These are phyloP conservation scores for Emydura subglobosa DNA, from an alignment of 2,113 vertebrate species.

Conservation along the genomic window DNA sequence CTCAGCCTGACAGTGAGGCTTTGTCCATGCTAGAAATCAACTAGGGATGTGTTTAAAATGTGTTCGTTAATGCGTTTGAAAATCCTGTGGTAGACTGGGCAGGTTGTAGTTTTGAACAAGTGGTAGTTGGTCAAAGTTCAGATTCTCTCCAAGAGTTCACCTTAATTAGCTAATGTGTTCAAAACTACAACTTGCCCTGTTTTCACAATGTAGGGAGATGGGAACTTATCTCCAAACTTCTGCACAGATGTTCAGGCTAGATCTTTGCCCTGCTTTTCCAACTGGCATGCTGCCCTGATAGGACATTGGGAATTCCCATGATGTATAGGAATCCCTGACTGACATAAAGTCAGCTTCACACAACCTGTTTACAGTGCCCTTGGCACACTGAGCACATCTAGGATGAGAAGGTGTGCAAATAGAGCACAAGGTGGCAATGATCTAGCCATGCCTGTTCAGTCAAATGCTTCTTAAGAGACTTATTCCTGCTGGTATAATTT, in stretches of 20 bases:
- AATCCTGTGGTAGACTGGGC: neutral
- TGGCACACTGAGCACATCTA: neutral
- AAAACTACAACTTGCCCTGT: neutral
- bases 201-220: neutral
- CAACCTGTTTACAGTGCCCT: neutral
- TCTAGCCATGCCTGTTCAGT: neutral
- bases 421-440: neutral
- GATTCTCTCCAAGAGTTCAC: neutral
- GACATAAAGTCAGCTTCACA: neutral
- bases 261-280: neutral
- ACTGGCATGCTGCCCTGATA: neutral
- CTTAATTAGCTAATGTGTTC: neutral
- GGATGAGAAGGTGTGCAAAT: neutral
- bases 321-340: neutral
- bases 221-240: neutral
- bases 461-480: neutral
- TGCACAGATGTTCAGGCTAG: neutral
- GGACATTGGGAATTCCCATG: neutral
- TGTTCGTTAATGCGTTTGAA: neutral
- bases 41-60: neutral
- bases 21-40: neutral
- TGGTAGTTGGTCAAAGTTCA: neutral
- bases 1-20: neutral
- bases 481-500: neutral
- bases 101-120: neutral